A percentile compares a stretch with the other conserved stretches of the same genome.
These are phyloP conservation scores for Tachysurus fulvidraco DNA, from an alignment of 2,113 vertebrate genomes.

Conservation along the genomic window DNA sequence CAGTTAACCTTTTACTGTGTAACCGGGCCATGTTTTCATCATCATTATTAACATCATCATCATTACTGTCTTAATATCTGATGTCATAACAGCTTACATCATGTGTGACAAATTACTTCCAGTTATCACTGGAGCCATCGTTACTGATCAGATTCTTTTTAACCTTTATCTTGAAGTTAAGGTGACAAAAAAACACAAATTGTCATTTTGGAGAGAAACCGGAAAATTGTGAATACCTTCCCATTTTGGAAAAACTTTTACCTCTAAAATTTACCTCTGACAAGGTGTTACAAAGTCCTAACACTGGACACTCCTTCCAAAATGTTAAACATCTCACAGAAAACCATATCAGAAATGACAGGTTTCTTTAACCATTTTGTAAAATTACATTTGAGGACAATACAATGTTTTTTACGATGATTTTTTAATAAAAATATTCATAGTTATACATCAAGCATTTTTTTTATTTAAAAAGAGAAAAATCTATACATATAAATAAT, in stretches of 20 bases:
- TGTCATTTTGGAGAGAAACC: neutral
- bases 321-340: neutral
- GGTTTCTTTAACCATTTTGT: neutral
- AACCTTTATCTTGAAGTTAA: neutral
- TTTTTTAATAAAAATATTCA: too few species aligned
- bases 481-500: too few species aligned
- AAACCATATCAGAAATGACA: neutral
- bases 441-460: too few species aligned
- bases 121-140: neutral
- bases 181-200: neutral
- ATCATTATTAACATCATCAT: neutral
- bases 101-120: neutral
- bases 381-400: neutral
- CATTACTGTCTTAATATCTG: neutral
- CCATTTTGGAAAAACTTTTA: too few species aligned
- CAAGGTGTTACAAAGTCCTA: neutral
- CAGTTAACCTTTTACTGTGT: neutral
- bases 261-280: neutral
- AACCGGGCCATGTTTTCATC: neutral
- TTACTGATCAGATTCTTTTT: neutral
- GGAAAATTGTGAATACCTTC: too few species aligned
- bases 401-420: too few species aligned
- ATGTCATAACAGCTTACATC: neutral
- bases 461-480: too few species aligned
- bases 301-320: neutral